Conservation (phyloP, 2,113 vertebrate genomes). For the Thamnaconus septentrionalis region DNA sequence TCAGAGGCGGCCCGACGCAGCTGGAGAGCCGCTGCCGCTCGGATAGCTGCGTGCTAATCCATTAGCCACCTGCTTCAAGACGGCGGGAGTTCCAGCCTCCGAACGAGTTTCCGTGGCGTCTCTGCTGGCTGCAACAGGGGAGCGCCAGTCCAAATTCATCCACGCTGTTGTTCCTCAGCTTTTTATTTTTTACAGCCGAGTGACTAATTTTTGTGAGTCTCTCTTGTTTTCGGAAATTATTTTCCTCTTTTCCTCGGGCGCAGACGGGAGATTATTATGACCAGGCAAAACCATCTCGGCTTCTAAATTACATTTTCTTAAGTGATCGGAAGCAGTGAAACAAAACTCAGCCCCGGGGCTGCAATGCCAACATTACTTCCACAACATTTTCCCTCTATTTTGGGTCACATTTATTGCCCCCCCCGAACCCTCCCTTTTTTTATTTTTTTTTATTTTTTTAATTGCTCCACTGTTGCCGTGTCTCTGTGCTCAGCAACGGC, state of each 20-base stretch:
- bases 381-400: conserved; percentile 14
- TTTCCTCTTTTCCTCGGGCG: neutral
- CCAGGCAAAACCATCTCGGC: conserved; percentile 24
- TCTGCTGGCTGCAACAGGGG: neutral
- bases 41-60: conserved; percentile 43
- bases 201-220: conserved; percentile 9
- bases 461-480: neutral
- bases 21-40: conserved; percentile 30
- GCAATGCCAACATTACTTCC: conserved; percentile 9
- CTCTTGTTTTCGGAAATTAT: neutral
- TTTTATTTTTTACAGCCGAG: conserved; percentile 1
- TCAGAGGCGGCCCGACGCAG: conserved; percentile 35
- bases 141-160: neutral
- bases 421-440: neutral
- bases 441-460: conserved; percentile 1
- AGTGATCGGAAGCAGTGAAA: conserved; percentile 43
- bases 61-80: conserved; percentile 55
- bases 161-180: conserved; percentile 5
- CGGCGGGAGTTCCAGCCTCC: conserved; percentile 14
- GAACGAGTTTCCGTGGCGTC: conserved; percentile 18
- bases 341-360: conserved; percentile 15
- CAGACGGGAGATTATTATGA: conserved; percentile 27
- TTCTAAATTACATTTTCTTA: conserved; percentile 16
- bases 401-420: neutral
- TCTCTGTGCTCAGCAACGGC: neutral